A percentile compares a stretch with the other conserved stretches of the same genome.
These are phyloP conservation scores for Sebastes flavidus DNA, from an alignment of 2,797 vertebrate genomes.

Conservation along the genomic window DNA sequence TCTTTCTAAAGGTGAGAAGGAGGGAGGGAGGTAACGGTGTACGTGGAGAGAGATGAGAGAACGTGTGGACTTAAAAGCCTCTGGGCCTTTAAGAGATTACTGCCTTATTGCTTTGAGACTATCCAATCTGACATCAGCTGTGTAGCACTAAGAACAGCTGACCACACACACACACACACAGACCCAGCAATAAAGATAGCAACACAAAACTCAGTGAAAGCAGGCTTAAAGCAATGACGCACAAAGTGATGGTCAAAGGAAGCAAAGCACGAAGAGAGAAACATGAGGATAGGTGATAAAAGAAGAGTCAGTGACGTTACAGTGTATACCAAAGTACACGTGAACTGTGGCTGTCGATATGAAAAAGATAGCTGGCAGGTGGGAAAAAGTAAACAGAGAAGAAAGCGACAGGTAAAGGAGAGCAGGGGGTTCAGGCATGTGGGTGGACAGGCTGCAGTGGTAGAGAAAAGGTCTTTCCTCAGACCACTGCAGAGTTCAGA, in stretches of 20 bases:
- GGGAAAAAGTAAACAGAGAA: not conserved
- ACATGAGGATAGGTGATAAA: constrained; percentile 7
- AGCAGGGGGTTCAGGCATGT: constrained; percentile 31
- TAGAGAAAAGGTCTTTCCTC: constrained; percentile 66
- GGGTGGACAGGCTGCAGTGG: constrained; percentile 29
- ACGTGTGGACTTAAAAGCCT: constrained; percentile 74
- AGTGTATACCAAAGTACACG: not conserved
- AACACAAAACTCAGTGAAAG: constrained; percentile 45
- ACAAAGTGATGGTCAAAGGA: constrained; percentile 16
- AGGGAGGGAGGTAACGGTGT: constrained; percentile 57
- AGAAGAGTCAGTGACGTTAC: constrained; percentile 19
- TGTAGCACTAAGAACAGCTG: constrained; percentile 71
- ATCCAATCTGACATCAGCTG: constrained; percentile 77
- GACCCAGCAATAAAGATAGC: constrained; percentile 54
- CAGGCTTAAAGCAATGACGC: constrained; percentile 35
- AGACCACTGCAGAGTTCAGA: constrained; percentile 56
- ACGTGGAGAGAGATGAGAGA: constrained; percentile 52
- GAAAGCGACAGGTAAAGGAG: constrained; percentile 23
- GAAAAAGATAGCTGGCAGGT: constrained; percentile 27
- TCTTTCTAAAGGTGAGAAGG: constrained; percentile 64
- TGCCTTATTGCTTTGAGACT: constrained; percentile 83
- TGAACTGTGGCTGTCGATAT: constrained; percentile 2
- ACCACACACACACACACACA: constrained; percentile 60
- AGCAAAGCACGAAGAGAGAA: constrained; percentile 17
- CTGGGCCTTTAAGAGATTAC: constrained; percentile 80